Evolutionary conservation across 2,888 invertebrate species (phyloP), one percentile per base, ranked within the genome.

Genomic region (Bugula neritina): DNA sequence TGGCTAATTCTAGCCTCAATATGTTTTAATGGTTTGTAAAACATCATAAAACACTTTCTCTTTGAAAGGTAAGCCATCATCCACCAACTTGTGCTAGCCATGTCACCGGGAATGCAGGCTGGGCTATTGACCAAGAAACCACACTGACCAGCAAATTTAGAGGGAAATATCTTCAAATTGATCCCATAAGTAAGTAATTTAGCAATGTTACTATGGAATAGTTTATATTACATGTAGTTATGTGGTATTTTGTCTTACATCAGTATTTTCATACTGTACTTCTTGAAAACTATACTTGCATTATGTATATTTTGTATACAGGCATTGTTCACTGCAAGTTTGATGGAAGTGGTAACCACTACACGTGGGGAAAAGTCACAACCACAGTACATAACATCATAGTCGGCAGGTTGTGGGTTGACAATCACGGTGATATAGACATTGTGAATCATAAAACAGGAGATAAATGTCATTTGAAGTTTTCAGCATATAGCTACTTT

Each of bases 381-480:
- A 99, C 98, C 29, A 98, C 97, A 2, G 96, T 99, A 71, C 98
- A 99, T 87, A 99, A 99, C 85, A 99, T 99, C 80, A 98, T 99
- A 79, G 97, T 99, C 73, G 99, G 99, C 76, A 95, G 94, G 86
- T 87, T 99, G 78, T 99, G 99, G 99, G 95, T 99, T 73, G 99
- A 99, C 87, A 95, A 99, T 86, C 95, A 97, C 84, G 99, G 99
- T 69, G 98, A 99, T 83, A 98, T 96, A 94, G 96, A 97, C 85
- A 98, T 99, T 76, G 88, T 89, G 74, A 97, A 97, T 83, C 91
- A 92, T 75, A 90, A 90, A 63, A 89, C 90, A 71, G 94, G 94
- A 71, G 92, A 94, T 82, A 93, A 92, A 84, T 98, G 98, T 85
- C 93, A 94, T 83, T 89, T 99, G 78, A 98, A 97, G 86, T 99